These are phyloP conservation scores for Festucalex cinctus DNA, from an alignment of 2,113 vertebrate species.

Conservation along the genomic window DNA sequence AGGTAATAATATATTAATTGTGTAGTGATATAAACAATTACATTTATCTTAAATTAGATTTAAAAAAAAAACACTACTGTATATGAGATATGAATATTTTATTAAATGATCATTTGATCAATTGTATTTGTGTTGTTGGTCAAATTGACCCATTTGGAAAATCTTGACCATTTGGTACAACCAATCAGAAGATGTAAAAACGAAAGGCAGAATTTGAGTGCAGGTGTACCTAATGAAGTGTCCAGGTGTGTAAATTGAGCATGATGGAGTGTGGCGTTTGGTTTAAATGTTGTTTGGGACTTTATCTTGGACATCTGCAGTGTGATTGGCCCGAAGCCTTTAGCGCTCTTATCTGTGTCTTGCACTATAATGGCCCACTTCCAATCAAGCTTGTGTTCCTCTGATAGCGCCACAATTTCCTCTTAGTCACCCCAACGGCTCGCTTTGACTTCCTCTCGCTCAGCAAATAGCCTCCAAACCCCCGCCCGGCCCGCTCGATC, in stretches of 20 bases:
- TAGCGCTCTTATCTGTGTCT: conserved; percentile 55
- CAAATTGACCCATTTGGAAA: no score
- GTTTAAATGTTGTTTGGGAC: conserved; percentile 68
- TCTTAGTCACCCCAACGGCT: conserved; percentile 16
- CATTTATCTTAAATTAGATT: no score
- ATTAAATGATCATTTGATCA: no score
- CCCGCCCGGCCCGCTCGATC: background rate
- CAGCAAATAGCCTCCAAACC: conserved; percentile 28
- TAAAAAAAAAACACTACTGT: no score
- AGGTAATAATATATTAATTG: no score
- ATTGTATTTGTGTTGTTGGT: no score
- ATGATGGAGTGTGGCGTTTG: conserved; percentile 23
- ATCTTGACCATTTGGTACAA: no score
- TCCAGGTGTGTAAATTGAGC: conserved; percentile 1
- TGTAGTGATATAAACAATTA: no score
- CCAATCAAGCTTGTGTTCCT: conserved; percentile 66
- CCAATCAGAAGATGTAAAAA: no score
- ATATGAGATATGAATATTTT: no score
- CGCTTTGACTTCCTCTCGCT: conserved; percentile 30
- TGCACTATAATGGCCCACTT: conserved; percentile 71
- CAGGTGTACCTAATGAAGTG: background rate
- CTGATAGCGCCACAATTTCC: conserved; percentile 42
- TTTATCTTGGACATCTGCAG: conserved; percentile 55
- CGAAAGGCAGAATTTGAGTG: no score
- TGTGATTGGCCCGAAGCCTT: conserved; percentile 60